Percentiles rank a stretch among this genome's conserved stretches.
These are phyloP conservation scores for Oscheius onirici DNA, from an alignment of 2,888 invertebrate species.

Conservation along the genomic window DNA sequence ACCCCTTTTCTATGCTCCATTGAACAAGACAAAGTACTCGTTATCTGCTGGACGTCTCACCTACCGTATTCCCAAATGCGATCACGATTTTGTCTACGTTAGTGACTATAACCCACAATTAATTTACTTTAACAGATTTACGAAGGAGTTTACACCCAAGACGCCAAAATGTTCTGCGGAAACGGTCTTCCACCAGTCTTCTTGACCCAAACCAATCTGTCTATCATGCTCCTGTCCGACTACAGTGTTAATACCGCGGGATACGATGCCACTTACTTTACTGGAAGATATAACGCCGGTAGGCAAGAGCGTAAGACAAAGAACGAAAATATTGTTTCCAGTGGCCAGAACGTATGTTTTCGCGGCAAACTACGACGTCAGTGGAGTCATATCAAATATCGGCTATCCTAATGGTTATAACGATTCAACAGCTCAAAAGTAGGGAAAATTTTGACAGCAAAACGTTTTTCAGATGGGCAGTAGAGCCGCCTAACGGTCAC, in stretches of 20 bases:
- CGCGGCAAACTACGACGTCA: slow-evolving; percentile 3
- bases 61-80: slow-evolving; percentile 16
- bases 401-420: slow-evolving; percentile 56
- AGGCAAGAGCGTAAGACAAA: no score
- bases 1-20: not conserved
- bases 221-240: slow-evolving; percentile 43
- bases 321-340: not conserved
- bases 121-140: slow-evolving; percentile 4
- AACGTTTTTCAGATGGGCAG: slow-evolving; percentile 8
- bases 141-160: not conserved
- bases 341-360: slow-evolving; percentile 1
- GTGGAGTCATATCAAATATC: slow-evolving; percentile 59
- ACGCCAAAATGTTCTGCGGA: slow-evolving; percentile 44
- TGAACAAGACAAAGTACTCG: not conserved
- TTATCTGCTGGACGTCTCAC: not conserved
- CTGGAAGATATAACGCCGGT: slow-evolving; percentile 34
- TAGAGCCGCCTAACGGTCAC: slow-evolving; percentile 21
- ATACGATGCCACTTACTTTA: slow-evolving; percentile 57
- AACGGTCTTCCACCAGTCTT: slow-evolving; percentile 40
- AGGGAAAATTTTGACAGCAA: not conserved
- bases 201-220: slow-evolving; percentile 19
- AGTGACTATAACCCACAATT: no score
- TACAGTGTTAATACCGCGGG: slow-evolving; percentile 45
- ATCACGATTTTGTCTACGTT: slow-evolving; percentile 27
- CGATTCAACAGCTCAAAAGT: slow-evolving; percentile 42